Conservation (phyloP, 1,140 invertebrate genomes). For the Drosophila suzukii region DNA sequence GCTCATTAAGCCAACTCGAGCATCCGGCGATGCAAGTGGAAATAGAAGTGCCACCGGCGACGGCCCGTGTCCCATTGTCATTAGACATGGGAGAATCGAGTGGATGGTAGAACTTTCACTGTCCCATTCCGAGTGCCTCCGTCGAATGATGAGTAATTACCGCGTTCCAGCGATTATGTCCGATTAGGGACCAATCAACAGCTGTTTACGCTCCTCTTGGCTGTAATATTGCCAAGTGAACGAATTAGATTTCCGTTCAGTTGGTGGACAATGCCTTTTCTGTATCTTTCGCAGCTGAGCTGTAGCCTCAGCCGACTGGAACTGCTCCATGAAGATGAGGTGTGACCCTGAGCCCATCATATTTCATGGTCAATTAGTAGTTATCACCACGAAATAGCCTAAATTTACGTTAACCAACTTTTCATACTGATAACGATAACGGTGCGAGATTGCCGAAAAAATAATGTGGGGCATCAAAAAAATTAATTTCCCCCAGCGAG, state of each 20-base stretch:
- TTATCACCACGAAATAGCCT: constrained; percentile 8
- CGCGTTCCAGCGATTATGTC: background rate
- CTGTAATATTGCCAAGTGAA: constrained; percentile 1
- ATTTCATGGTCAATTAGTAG: constrained; percentile 10
- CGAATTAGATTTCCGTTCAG: constrained; percentile 16
- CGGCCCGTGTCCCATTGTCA: constrained; percentile 22
- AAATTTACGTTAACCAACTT: background rate
- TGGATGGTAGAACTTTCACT: constrained; percentile 24
- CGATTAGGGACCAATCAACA: constrained; percentile 27
- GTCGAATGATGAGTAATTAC: constrained; percentile 20
- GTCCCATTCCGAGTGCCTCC: background rate
- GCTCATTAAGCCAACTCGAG: constrained; percentile 43
- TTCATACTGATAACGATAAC: constrained; percentile 28
- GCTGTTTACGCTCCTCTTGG: constrained; percentile 10
- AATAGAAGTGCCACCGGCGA: constrained; percentile 12
- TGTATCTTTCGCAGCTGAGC: constrained; percentile 9
- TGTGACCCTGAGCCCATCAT: background rate
- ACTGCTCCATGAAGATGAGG: constrained; percentile 27
- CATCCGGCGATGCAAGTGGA: constrained; percentile 47
- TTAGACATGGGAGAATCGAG: constrained; percentile 1
- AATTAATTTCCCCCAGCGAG: background rate
- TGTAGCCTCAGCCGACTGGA: constrained; percentile 15
- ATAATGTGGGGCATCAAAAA: constrained; percentile 7
- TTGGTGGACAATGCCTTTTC: constrained; percentile 15
- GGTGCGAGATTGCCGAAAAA: constrained; percentile 21